Conservation (phyloP, 2,888 invertebrate genomes). For the Drosophila rubida region DNA sequence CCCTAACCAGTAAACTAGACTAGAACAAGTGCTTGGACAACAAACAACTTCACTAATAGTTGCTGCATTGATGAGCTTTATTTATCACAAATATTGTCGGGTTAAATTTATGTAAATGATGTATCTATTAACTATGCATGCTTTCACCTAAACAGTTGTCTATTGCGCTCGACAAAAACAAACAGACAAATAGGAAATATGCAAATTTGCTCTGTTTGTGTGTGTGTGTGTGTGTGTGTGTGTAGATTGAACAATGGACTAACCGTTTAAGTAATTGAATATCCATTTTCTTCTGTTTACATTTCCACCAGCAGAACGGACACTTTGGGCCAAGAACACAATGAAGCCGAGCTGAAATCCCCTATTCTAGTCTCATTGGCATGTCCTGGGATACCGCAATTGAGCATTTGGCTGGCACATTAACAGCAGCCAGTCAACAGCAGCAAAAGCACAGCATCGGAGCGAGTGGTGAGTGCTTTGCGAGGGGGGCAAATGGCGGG, state of each 20-base stretch:
- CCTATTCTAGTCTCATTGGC: constrained; percentile 68
- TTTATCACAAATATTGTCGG: constrained; percentile 12
- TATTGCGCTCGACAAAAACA: constrained; percentile 44
- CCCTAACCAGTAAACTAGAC: neutral
- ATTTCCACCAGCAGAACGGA: constrained; percentile 60
- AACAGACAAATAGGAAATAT: constrained; percentile 81
- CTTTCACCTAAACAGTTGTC: constrained; percentile 23
- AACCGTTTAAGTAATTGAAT: constrained; percentile 85
- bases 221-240: neutral
- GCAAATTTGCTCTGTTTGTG: constrained; percentile 80
- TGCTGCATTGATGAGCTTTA: neutral
- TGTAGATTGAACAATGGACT: constrained; percentile 82
- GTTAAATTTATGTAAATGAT: constrained; percentile 15
- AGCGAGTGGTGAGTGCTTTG: neutral
- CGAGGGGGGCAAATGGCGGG: constrained; percentile 15
- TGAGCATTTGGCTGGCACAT: constrained; percentile 78
- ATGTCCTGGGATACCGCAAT: constrained; percentile 81
- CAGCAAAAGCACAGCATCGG: neutral
- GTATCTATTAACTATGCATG: neutral
- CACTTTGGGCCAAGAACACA: constrained; percentile 65
- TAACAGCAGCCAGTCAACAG: constrained; percentile 37
- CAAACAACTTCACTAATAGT: neutral
- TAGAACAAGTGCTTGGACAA: neutral
- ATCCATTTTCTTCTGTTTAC: constrained; percentile 84
- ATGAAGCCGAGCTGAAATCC: constrained; percentile 63